Base-by-base conservation (phyloP, 2,113 vertebrate genomes). In the Lasiurus borealis region DNA sequence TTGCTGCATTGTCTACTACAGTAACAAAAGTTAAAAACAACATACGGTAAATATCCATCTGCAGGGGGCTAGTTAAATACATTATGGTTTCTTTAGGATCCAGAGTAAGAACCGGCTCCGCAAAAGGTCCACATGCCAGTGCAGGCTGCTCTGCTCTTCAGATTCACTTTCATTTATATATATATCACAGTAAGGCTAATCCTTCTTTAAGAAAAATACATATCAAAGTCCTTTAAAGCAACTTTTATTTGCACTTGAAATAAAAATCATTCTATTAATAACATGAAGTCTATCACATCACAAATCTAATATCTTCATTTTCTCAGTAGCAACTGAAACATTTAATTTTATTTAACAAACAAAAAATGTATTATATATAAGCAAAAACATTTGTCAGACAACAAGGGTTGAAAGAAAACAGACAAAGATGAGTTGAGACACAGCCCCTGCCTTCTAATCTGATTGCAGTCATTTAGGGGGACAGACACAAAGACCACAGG, bases 331-430 rank as follows among this genome's bases (percentile, higher is more conserved):
- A 36, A 40, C 29, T 83, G 64, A 80, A 86, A 95, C 23, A 57
- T 44, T 95, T 93, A 54, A 81, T 94, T 90, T 84, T 82, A 50
- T 94, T 95, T 95, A 86, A 93, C 94, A 88, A 68, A 77, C 16
- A n/a, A 90, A 90, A 90, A 78, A 46, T 88, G 9, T 64, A 25
- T n/a, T 77, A n/a, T 48, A n/a, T 85, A 62, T 9, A 27, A 59
- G 46, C 21, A 83, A 87, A 85, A 84, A 86, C 11, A 84, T 40
- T 73, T 73, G 19, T 54, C 44, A 88, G 31, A 77, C 21, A 75
- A 57, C 9, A 54, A 76, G 25, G n/a, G 2, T 15, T 81, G n/a
- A 75, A 85, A 64, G 16, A 86, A 88, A 29, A 90, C 57, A 31
- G 34, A 62, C 8, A 66, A 69, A 36, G 31, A 78, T 77, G 57